These are phyloP conservation scores for Cancer borealis DNA, from an alignment of 2,888 invertebrate species.

Conservation along the genomic window DNA sequence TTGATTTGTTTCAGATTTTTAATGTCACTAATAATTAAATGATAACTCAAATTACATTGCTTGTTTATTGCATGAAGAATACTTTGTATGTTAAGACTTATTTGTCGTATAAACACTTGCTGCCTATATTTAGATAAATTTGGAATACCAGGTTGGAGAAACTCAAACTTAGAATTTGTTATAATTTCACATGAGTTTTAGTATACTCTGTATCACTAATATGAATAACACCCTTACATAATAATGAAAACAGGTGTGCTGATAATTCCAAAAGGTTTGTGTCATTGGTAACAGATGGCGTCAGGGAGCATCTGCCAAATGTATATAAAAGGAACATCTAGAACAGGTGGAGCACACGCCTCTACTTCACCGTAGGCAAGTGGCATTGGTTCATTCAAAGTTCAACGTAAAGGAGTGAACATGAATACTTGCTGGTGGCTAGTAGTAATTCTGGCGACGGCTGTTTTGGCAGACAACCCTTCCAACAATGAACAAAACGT, in stretches of 20 bases:
- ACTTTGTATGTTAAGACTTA: too few species aligned
- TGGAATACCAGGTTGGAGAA: too few species aligned
- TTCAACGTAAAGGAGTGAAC: background rate
- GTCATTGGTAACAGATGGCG: background rate
- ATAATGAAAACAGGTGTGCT: background rate
- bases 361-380: background rate
- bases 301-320: background rate
- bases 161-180: too few species aligned
- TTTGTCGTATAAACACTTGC: too few species aligned
- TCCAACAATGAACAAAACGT: background rate
- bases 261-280: background rate
- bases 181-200: too few species aligned
- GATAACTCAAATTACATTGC: too few species aligned
- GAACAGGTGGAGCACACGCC: background rate
- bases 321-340: background rate
- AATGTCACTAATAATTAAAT: too few species aligned
- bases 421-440: background rate
- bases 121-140: too few species aligned
- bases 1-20: too few species aligned
- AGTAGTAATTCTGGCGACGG: background rate
- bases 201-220: background rate
- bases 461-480: background rate
- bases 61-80: too few species aligned
- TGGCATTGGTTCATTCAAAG: background rate
- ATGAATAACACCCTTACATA: background rate